Percentiles rank a stretch among this genome's conserved stretches.
Evolutionary conservation across 2,113 vertebrate species (phyloP).

Genomic region (Gymnogyps californianus): DNA sequence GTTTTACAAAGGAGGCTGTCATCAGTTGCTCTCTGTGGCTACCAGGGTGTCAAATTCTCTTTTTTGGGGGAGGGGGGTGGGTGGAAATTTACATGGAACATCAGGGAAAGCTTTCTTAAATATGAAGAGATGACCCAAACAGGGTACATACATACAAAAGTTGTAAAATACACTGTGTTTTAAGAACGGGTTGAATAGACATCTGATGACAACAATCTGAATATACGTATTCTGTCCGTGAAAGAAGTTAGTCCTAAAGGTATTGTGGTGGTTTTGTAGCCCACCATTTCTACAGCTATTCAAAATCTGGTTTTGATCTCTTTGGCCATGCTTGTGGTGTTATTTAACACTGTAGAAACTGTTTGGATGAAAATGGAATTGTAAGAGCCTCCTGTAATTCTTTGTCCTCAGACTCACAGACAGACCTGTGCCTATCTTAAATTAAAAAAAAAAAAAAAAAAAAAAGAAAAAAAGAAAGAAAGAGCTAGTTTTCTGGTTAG

Average conservation of each 20-base stretch:
- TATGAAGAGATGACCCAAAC: not conserved
- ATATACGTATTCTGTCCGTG: not conserved
- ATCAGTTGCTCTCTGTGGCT: not conserved
- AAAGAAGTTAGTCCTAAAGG: not conserved
- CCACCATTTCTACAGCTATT: not conserved
- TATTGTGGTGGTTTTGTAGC: not conserved
- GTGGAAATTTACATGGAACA: not conserved
- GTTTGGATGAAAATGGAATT: not conserved
- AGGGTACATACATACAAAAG: not conserved
- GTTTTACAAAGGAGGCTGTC: not conserved
- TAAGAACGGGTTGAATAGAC: not conserved
- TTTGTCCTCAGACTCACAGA: not conserved
- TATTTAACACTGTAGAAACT: not conserved
- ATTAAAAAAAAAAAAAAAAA: no score
- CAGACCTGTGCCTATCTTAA: not conserved
- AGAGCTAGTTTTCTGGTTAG: not conserved
- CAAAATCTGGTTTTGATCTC: not conserved
- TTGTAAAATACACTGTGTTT: not conserved
- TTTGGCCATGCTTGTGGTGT: not conserved
- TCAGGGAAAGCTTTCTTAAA: not conserved
- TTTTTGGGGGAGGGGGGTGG: no score
- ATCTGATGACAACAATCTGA: not conserved
- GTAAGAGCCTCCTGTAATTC: not conserved
- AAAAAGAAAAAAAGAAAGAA: no score
- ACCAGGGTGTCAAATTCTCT: not conserved